phyloP scores from a whole-genome alignment of 2,797 vertebrate genomes.

The Clarias platycephalus region DNA sequence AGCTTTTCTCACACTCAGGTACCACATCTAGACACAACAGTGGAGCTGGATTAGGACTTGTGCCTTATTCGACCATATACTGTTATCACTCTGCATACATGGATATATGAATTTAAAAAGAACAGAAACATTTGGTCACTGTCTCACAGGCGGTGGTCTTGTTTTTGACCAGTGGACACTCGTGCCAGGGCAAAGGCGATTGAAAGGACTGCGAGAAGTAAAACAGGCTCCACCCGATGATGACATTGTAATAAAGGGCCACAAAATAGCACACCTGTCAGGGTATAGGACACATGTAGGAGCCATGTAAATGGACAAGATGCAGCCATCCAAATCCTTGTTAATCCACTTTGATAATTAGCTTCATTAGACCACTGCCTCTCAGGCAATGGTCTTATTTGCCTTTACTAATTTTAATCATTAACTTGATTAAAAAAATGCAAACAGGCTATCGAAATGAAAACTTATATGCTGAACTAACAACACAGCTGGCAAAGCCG shows the following conservation, averaged over 20 bases:
- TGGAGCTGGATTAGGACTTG: neutral
- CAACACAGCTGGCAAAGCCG: constrained; percentile 94
- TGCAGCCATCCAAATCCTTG: neutral
- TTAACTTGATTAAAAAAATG: neutral
- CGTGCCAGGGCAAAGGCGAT: constrained; percentile 92
- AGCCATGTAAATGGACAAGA: constrained; percentile 1
- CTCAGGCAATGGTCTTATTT: neutral
- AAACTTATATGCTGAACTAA: constrained; percentile 70
- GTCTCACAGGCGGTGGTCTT: constrained; percentile 84
- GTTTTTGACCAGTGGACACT: constrained; percentile 93
- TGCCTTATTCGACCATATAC: neutral
- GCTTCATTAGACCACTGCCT: constrained; percentile 3
- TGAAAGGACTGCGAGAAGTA: constrained; percentile 99
- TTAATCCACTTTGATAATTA: neutral
- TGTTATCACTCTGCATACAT: neutral
- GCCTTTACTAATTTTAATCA: constrained; percentile 17
- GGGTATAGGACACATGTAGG: neutral
- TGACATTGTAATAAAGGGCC: constrained; percentile 98
- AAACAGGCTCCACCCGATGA: constrained; percentile 97
- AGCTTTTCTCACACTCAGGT: constrained; percentile 95
- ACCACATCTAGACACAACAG: constrained; percentile 76
- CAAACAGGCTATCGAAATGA: neutral
- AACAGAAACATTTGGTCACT: neutral
- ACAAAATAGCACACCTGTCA: constrained; percentile 93
- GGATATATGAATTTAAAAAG: neutral